Percentiles rank a stretch among this genome's conserved stretches.
Conservation (phyloP, 2,797 vertebrate genomes). For the Botia kubotai region DNA sequence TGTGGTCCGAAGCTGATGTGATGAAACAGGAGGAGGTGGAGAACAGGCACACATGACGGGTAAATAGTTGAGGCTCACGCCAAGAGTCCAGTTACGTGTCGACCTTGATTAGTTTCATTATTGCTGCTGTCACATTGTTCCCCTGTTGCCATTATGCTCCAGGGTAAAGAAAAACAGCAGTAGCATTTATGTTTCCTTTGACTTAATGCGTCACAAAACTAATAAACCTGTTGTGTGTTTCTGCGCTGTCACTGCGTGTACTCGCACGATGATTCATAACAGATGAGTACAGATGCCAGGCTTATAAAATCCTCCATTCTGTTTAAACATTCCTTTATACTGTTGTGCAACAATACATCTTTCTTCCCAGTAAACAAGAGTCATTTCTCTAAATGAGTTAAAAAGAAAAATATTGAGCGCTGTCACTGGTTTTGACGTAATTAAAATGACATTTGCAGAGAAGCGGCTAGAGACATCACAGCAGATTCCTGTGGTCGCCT, state of each 20-base stretch:
- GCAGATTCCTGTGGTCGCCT: slow-evolving; percentile 13
- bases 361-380: slow-evolving; percentile 16
- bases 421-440: slow-evolving; percentile 29
- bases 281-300: slow-evolving; percentile 33
- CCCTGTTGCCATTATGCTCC: slow-evolving; percentile 37
- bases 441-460: slow-evolving; percentile 44
- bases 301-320: slow-evolving; percentile 41
- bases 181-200: slow-evolving; percentile 60
- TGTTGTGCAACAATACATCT: slow-evolving; percentile 37
- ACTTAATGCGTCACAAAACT: slow-evolving; percentile 61
- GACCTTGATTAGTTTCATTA: slow-evolving; percentile 53
- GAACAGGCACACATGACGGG: slow-evolving; percentile 52
- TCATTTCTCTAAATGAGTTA: slow-evolving; percentile 11
- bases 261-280: slow-evolving; percentile 33
- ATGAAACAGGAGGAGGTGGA: slow-evolving; percentile 56
- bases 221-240: slow-evolving; percentile 54
- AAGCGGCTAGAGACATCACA: slow-evolving; percentile 31
- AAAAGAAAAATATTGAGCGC: neutral
- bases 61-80: slow-evolving; percentile 55
- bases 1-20: slow-evolving; percentile 59
- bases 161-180: slow-evolving; percentile 50
- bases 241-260: slow-evolving; percentile 32
- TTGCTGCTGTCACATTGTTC: slow-evolving; percentile 59
- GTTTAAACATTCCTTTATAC: slow-evolving; percentile 40
- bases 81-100: slow-evolving; percentile 61